Percentiles rank a stretch among this genome's conserved stretches.
These are phyloP conservation scores for Chlamydotis undulata DNA, from an alignment of 2,113 vertebrate species.

Conservation along the genomic window DNA sequence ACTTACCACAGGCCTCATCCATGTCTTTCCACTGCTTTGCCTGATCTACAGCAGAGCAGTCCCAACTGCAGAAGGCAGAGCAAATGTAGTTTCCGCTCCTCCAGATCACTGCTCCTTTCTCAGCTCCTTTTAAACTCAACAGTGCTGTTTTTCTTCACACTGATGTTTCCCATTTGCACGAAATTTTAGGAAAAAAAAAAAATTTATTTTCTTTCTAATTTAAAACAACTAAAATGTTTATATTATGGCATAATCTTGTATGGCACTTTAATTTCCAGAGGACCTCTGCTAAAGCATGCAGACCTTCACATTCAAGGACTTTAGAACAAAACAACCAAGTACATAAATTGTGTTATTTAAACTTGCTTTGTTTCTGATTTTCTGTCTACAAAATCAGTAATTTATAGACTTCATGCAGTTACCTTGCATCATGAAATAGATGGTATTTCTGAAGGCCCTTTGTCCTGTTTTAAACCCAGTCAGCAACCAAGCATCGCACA, in stretches of 20 bases:
- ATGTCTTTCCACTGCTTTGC: neutral
- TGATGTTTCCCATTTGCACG: neutral
- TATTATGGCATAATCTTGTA: neutral
- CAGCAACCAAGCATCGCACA: too few relatives aligned
- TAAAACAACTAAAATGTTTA: neutral
- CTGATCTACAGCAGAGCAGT: neutral
- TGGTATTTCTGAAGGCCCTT: neutral
- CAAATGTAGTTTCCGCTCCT: fast-evolving
- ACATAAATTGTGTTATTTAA: neutral
- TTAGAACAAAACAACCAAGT: neutral
- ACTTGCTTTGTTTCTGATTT: neutral
- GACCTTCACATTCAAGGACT: neutral
- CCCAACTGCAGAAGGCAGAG: neutral
- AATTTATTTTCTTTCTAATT: neutral
- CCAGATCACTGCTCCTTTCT: neutral
- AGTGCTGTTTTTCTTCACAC: neutral
- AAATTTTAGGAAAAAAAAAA: neutral
- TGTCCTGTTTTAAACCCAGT: too few relatives aligned
- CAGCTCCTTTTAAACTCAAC: neutral
- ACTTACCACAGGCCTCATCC: fast-evolving
- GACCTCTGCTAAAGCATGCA: neutral
- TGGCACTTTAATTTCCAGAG: neutral
- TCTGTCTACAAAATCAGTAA: neutral
- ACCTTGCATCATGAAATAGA: neutral
- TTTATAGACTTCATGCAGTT: neutral